phyloP scores from a whole-genome alignment of 2,888 invertebrate genomes.

The Leucophenga montana region DNA sequence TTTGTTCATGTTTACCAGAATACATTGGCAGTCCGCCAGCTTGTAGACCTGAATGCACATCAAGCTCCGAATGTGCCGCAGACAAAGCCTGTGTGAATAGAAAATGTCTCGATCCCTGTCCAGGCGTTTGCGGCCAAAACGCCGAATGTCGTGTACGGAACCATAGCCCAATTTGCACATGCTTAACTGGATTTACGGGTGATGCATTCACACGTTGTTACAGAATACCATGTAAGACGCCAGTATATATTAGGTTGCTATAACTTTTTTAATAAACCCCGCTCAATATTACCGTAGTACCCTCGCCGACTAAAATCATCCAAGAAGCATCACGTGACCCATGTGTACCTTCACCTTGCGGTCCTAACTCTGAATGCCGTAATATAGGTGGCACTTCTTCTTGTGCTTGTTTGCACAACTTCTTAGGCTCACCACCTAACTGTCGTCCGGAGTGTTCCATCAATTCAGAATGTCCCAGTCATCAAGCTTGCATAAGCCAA shows the following conservation, averaged over 20 bases:
- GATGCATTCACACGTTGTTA: slow-evolving; percentile 76
- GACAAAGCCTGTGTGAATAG: slow-evolving; percentile 80
- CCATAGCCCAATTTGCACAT: slow-evolving; percentile 85
- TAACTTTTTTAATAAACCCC: neutral
- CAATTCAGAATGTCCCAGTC: slow-evolving; percentile 81
- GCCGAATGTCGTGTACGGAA: slow-evolving; percentile 82
- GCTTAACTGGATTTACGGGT: slow-evolving; percentile 77
- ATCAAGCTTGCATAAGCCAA: slow-evolving; percentile 82
- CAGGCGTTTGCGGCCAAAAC: slow-evolving; percentile 82
- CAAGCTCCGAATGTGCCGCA: slow-evolving; percentile 81
- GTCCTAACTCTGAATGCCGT: slow-evolving; percentile 81
- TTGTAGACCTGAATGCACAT: slow-evolving; percentile 83
- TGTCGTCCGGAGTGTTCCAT: slow-evolving; percentile 86
- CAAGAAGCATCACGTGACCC: slow-evolving; percentile 74
- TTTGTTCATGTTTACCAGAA: slow-evolving; percentile 81
- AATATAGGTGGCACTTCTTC: slow-evolving; percentile 75
- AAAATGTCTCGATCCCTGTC: slow-evolving; percentile 83
- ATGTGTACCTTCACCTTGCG: slow-evolving; percentile 84
- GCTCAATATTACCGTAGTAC: slow-evolving; percentile 44
- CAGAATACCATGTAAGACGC: slow-evolving; percentile 71
- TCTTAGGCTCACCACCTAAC: slow-evolving; percentile 82
- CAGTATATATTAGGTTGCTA: neutral
- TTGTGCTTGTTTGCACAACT: slow-evolving; percentile 82
- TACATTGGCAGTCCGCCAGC: slow-evolving; percentile 77
- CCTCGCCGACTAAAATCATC: slow-evolving; percentile 54